Conservation (phyloP, 2,888 invertebrate genomes). For the Melinaea marsaeus region DNA sequence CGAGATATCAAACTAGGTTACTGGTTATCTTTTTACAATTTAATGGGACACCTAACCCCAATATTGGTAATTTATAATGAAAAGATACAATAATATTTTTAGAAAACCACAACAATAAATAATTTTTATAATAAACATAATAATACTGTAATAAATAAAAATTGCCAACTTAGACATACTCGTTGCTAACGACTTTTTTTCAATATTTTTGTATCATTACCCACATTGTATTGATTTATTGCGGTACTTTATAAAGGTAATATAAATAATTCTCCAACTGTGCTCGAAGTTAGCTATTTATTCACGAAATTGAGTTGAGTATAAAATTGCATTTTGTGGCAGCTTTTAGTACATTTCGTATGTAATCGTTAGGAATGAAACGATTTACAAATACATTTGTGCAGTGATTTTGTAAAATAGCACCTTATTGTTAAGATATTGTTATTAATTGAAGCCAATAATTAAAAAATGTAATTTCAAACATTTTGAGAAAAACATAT, state of each 20-base stretch:
- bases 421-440: too few relatives aligned
- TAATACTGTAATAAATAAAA: not conserved
- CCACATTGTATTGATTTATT: constrained; percentile 6
- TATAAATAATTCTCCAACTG: constrained; percentile 37
- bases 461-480: too few relatives aligned
- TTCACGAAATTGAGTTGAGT: constrained; percentile 38
- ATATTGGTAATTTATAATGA: too few relatives aligned
- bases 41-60: too few relatives aligned
- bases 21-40: too few relatives aligned
- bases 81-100: too few relatives aligned
- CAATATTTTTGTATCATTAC: constrained; percentile 8
- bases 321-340: constrained; percentile 36
- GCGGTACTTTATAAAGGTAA: constrained; percentile 23
- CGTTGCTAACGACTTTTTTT: not conserved
- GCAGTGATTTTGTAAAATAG: too few relatives aligned
- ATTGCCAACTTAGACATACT: not conserved
- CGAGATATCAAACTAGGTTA: too few relatives aligned
- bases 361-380: too few relatives aligned
- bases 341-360: constrained; percentile 27
- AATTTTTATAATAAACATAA: not conserved
- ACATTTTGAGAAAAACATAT: too few relatives aligned
- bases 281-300: constrained; percentile 38
- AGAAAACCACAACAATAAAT: not conserved
- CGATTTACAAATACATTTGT: too few relatives aligned
- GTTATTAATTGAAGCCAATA: too few relatives aligned